Evolutionary conservation across 1,140 invertebrate genomes (phyloP).

Genomic region (Cotesia vestalis): DNA sequence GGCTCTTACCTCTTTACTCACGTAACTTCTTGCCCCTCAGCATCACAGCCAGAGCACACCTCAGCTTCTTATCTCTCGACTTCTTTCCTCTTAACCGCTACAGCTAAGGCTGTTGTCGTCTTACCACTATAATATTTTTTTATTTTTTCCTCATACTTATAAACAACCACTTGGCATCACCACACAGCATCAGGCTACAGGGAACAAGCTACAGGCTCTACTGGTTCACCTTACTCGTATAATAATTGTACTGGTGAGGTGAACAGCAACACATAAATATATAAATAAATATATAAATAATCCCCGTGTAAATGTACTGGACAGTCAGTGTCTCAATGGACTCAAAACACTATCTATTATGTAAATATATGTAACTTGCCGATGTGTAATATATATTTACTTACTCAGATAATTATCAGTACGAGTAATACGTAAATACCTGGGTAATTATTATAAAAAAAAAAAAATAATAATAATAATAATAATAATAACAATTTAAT

Average conservation of each 20-base stretch:
- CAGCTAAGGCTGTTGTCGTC: neutral
- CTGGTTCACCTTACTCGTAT: slow-evolving; percentile 24
- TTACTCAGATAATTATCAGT: too few relatives aligned
- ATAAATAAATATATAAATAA: too few relatives aligned
- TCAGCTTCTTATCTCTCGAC: slow-evolving; percentile 20
- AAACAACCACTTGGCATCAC: slow-evolving; percentile 3
- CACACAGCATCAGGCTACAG: neutral
- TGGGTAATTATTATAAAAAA: neutral
- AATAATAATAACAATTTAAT: neutral
- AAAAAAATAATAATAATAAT: neutral
- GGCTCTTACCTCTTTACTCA: slow-evolving; percentile 20
- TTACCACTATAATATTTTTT: neutral
- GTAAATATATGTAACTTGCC: too few relatives aligned
- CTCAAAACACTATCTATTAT: too few relatives aligned
- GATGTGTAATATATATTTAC: too few relatives aligned
- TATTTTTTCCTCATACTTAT: slow-evolving; percentile 21
- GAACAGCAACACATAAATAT: neutral
- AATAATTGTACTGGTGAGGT: neutral
- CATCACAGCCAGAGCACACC: slow-evolving; percentile 26
- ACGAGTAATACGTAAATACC: too few relatives aligned
- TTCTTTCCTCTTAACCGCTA: neutral
- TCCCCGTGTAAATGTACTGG: too few relatives aligned
- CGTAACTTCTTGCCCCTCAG: slow-evolving; percentile 11
- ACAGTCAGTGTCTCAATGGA: too few relatives aligned
- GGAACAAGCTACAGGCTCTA: neutral